These are phyloP conservation scores for Oreochromis grahami DNA, from an alignment of 2,797 vertebrate genomes.

Conservation along the genomic window DNA sequence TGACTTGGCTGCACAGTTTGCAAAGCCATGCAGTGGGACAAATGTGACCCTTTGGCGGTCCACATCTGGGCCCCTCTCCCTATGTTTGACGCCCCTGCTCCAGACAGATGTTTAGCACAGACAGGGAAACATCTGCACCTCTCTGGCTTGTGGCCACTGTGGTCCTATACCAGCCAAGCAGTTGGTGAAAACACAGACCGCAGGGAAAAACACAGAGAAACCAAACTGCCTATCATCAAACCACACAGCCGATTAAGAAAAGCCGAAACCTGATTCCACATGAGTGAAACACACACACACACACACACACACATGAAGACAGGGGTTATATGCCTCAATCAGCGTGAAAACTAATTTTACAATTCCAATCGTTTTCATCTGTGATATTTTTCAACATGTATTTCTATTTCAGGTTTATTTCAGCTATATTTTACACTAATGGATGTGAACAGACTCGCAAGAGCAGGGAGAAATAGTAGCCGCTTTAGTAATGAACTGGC, in stretches of 20 bases:
- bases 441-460: slow-evolving; percentile 9
- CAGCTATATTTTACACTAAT: slow-evolving; percentile 6
- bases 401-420: slow-evolving; percentile 6
- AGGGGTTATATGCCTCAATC: background rate
- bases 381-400: background rate
- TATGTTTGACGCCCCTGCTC: background rate
- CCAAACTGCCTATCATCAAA: slow-evolving; percentile 42
- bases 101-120: background rate
- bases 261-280: slow-evolving; percentile 2
- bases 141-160: slow-evolving; percentile 32
- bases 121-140: slow-evolving; percentile 7
- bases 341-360: slow-evolving; percentile 1
- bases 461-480: slow-evolving; percentile 20
- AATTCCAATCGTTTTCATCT: background rate
- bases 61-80: background rate
- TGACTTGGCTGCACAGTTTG: background rate
- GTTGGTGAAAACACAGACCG: slow-evolving; percentile 46
- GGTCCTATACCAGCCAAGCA: slow-evolving; percentile 18
- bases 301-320: background rate
- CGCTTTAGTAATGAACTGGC: slow-evolving; percentile 55
- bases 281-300: background rate
- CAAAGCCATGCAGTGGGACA: background rate
- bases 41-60: background rate
- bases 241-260: slow-evolving; percentile 35
- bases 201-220: slow-evolving; percentile 25